These are phyloP conservation scores for Misgurnus mizolepis DNA, from an alignment of 2,113 vertebrate genomes.

Conservation along the genomic window DNA sequence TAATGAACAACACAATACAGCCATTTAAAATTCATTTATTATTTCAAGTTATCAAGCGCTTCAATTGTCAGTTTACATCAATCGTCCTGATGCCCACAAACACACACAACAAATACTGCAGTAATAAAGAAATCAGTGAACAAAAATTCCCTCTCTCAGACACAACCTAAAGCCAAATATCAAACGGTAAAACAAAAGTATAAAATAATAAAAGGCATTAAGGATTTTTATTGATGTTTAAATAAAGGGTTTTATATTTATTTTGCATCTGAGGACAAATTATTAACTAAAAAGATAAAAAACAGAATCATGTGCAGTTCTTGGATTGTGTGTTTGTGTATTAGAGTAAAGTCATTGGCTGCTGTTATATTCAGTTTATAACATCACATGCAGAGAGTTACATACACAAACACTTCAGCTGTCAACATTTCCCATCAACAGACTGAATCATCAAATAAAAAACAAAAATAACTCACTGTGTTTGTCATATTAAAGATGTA, in stretches of 20 bases:
- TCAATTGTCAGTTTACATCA: neutral
- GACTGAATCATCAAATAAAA: neutral
- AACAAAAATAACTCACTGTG: neutral
- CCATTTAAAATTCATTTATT: slow-evolving; percentile 43
- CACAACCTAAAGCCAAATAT: slow-evolving; percentile 18
- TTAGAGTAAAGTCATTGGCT: too few relatives aligned
- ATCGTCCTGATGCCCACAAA: neutral
- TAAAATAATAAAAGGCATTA: neutral
- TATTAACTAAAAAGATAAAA: neutral
- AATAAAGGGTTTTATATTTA: neutral
- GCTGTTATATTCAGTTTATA: too few relatives aligned
- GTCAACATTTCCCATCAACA: neutral
- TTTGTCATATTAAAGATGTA: slow-evolving; percentile 12
- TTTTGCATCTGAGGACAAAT: neutral
- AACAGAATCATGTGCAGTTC: neutral
- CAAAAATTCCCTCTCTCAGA: neutral
- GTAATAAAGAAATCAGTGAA: neutral
- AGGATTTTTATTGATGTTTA: neutral
- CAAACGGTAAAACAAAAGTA: neutral
- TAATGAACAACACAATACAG: neutral
- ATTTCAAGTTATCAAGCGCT: slow-evolving; percentile 43
- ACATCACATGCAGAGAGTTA: too few relatives aligned
- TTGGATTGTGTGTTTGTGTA: neutral
- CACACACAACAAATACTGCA: slow-evolving; percentile 31
- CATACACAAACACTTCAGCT: neutral